Evolutionary conservation across 2,113 vertebrate genomes (phyloP), one percentile per base, ranked within the genome.

Genomic region (Myiozetetes cayanensis): DNA sequence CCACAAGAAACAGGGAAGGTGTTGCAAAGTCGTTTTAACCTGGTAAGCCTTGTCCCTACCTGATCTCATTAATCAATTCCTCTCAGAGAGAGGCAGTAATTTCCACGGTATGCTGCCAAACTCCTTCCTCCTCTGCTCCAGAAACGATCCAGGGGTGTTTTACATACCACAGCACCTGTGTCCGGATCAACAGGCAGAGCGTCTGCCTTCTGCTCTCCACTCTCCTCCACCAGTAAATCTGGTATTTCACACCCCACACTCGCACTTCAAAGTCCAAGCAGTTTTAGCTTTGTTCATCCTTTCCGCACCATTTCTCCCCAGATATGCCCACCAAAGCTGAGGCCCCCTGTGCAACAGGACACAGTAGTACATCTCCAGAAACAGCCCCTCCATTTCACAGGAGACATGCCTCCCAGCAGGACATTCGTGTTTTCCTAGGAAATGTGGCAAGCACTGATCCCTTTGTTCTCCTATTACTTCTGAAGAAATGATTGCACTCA

Each of bases 1-100:
- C 59, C 83, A 66, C 7, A 41, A 92, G 63, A 73, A 83, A 55
- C 72, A 52, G 46, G 5, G 27, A 74, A 74, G 50, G 44, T 0
- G 0, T 8, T 88, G 67, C 35, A 44, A 83, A 84, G 72, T 46
- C 1, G 2, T 47, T 86, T 41, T 21, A 82, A 85, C 49, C 66
- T 35, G 74, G 58, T n/a, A 89, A 95, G 10, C 74, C 17, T 85
- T 12, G 2, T 46, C 73, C 47, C 77, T 65, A 72, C 62, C 82
- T 52, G 78, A 82, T 76, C 58, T 91, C 66, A 78, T 87, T 53
- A 87, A 91, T 91, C 93, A 96, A 33, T 43, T 78, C 27, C 28
- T 73, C 78, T 81, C 53, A 30, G 85, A 89, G 16, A 81, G 6
- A 89, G 67, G 53, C 85, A 85, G 55, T 77, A 58, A 93, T 90